Conservation (phyloP, 2,888 invertebrate species). For the Heliconius charithonia region DNA sequence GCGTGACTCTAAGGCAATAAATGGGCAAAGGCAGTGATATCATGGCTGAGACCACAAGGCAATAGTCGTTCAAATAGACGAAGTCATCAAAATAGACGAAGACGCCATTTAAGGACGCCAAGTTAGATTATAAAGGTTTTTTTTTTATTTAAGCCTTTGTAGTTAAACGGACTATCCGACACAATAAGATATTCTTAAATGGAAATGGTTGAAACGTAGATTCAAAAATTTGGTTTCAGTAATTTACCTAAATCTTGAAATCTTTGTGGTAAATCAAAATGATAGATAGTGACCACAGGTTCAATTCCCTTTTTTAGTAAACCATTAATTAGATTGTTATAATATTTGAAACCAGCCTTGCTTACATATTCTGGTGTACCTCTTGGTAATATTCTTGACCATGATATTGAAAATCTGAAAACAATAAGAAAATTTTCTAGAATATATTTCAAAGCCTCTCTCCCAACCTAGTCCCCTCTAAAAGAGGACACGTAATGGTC, state of each 20-base stretch:
- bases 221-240: not conserved
- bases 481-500: too few relatives aligned
- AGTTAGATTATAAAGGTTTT: too few relatives aligned
- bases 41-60: too few relatives aligned
- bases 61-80: too few relatives aligned
- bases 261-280: slow-evolving; percentile 14
- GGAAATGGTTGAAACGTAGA: not conserved
- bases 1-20: too few relatives aligned
- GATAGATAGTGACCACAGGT: slow-evolving; percentile 19
- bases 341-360: slow-evolving; percentile 2
- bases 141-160: too few relatives aligned
- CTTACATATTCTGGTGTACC: slow-evolving; percentile 11
- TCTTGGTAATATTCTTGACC: slow-evolving; percentile 12
- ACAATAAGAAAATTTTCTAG: not conserved
- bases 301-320: slow-evolving; percentile 8
- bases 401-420: slow-evolving; percentile 24
- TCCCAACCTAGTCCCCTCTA: too few relatives aligned
- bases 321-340: slow-evolving; percentile 13
- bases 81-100: too few relatives aligned
- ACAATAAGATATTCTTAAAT: too few relatives aligned
- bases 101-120: too few relatives aligned
- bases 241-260: slow-evolving; percentile 10
- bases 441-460: not conserved
- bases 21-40: too few relatives aligned
- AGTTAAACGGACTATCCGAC: too few relatives aligned